A percentile compares a stretch with the other conserved stretches of the same genome.
Conservation (phyloP, 1,140 invertebrate species). For the Diorhabda carinulata region DNA sequence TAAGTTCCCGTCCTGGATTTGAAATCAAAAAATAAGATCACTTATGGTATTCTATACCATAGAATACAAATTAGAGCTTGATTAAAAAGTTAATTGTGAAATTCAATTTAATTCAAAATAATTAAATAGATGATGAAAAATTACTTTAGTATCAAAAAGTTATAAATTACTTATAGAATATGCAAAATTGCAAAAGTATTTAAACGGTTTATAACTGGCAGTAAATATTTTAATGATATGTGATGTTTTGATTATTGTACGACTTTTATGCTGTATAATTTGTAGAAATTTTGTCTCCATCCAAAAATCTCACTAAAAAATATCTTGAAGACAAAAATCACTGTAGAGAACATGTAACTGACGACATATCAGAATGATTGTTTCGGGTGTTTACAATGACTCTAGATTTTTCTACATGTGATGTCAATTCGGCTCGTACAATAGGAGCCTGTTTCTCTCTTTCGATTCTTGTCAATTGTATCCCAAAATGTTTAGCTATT, state of each 20-base stretch:
- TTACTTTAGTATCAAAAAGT: background rate
- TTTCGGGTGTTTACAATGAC: background rate
- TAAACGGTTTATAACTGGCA: no score
- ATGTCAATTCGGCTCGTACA: constrained; percentile 32
- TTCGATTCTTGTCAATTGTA: constrained; percentile 32
- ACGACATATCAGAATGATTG: constrained; percentile 8
- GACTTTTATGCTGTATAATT: no score
- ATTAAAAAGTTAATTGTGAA: no score
- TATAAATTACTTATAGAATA: background rate
- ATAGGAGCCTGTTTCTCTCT: constrained; percentile 36
- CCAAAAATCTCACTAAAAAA: no score
- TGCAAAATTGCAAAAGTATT: background rate
- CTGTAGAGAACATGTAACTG: constrained; percentile 23
- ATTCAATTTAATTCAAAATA: background rate
- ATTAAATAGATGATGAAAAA: background rate
- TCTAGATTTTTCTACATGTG: constrained; percentile 3
- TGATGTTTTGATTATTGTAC: no score
- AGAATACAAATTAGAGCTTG: no score
- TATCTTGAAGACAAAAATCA: background rate
- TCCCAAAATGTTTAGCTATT: constrained; percentile 36
- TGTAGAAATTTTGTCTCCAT: no score
- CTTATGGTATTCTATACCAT: no score
- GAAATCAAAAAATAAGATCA: no score
- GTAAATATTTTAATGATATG: no score
- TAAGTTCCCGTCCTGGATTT: no score